Evolutionary conservation across 2,797 vertebrate species (phyloP), one percentile per base, ranked within the genome.

Genomic region (Echiichthys vipera): DNA sequence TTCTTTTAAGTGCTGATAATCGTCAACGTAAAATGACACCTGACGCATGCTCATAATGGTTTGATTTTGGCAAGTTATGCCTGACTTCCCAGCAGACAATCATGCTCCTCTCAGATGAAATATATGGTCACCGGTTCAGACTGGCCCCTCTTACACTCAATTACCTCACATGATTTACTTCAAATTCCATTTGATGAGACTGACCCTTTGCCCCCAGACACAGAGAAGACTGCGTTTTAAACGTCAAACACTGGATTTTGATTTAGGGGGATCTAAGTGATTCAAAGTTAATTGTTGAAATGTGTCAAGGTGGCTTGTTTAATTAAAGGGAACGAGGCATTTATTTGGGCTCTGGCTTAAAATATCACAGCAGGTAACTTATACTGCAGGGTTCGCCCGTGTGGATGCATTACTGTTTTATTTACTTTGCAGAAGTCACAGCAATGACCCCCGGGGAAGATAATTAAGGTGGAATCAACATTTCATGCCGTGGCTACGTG

Each of bases 401-500:
- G 65, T 63, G 53, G 49, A 78, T 61, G 78, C 75, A 47, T 56
- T 20, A 37, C 73, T 29, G 58, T 68, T 78, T 85, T 89, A 85
- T 91, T 88, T 91, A 84, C 78, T 87, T 84, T 71, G 73, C 79
- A 73, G 72, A 84, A 89, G 89, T 90, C 83, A 72, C 80, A 59
- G 69, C 18, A 24, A 71, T 87, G 90, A 93, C 91, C 90, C 87
- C 86, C 55, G 64, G 81, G 83, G 84, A 83, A 83, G 85, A 89
- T 89, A 90, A 92, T 93, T 89, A 89, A 88, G 87, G 79, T 78
- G 82, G 84, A 90, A 85, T 89, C 83, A 90, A 89, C 87, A 86
- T 90, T 88, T 86, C 71, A 84, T 70, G 84, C 73, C 55, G 49
- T 65, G 5, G 34, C 12, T 14, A 84, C 71, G 79, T 88, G 89